Base-by-base conservation (phyloP, 2,888 invertebrate species). In the Mythimna loreyi region DNA sequence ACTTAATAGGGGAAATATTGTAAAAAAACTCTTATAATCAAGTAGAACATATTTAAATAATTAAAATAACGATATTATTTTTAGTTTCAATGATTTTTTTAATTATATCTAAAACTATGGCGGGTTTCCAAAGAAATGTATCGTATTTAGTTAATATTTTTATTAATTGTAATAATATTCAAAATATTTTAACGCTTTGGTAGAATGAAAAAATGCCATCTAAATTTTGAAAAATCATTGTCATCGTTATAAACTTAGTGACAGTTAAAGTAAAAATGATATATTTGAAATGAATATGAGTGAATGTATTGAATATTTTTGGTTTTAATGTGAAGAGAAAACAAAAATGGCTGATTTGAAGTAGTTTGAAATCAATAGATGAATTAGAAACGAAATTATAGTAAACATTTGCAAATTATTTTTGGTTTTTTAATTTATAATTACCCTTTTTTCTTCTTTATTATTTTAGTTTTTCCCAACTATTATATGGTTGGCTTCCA, bases 1-100 rank as follows among this genome's bases (percentile, higher is more conserved):
- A 70, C 62, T 64, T 66, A 73, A 68, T 74, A 78, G 73, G 82
- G 79, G 79, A 70, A 78, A 74, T 72, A 84, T 40, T 82, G 82
- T 81, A 78, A 75, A 83, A n/a, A 82, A 84, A 82, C 82, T 77
- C 84, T 84, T 82, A 65, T 73, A 55, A 50, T 62, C 71, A 67
- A 70, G 60, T 84, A 83, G 67, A 69, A 66, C 43, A 30, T 75
- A 72, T 81, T 68, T 80, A 74, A 68, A 50, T 72, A 69, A 60
- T 47, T 80, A 53, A 67, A 65, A 68, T 66, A 63, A 58, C 21
- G 28, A 58, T 59, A 61, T 52, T 53, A 65, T 28, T 55, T 58
- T 66, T 66, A 68, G 36, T 67, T 61, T 58, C 57, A 59, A 62
- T 64, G 28, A 58, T 36, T 61, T 58, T 61, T 60, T 49, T 61